Evolutionary conservation across 23 tunicate genomes (phyloP), one percentile per base, ranked within the genome.

Genomic region (Aplidium turbinatum): DNA sequence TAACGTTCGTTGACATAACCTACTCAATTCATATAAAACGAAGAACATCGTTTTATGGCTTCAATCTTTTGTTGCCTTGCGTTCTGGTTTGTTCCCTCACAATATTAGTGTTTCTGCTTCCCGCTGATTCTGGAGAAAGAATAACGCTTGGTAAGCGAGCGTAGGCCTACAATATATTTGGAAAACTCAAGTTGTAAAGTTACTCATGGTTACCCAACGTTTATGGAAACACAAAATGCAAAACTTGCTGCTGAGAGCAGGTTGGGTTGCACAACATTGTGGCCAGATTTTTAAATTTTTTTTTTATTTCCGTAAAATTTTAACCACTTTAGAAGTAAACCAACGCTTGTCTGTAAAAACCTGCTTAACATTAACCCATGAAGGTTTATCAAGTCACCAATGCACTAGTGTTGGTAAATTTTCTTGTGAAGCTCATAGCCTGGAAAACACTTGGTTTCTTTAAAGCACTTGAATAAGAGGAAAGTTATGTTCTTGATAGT

Each of bases 101-200:
- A 1, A 84, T 91, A 30, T 63, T 91, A 19, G 89, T 84, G 6
- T 91, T 91, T 56, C 1, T 91, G 40, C 68, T 91, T n/a, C 97
- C 97, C 24, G 97, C 97, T 4, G 97, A 91, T 47, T 73, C 91
- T 21, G 97, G 97, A 2, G 97, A 91, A 67, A 65, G 97, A 79
- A 84, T 91, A 27, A 91, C 97, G 1, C 58, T 91, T 19, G 84
- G 97, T 91, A 52, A 63, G 78, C 45, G 13, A 16, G 11, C 16
- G 16, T 42, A 9, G 11, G 13, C 50, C 16, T 42, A 16, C 11
- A 9, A 9, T 9, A 42, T 16, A 42, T 9, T 11, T 11, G 16
- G 11, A 42, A 42, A 16, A 9, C 11, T 9, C 50, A 42, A 16
- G 13, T 9, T 9, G 11, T 16, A 42, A 42, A 42, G 11, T 9